Evolutionary conservation across 2,888 invertebrate species (phyloP), one percentile per base, ranked within the genome.

Genomic region (Lycia hirtaria): DNA sequence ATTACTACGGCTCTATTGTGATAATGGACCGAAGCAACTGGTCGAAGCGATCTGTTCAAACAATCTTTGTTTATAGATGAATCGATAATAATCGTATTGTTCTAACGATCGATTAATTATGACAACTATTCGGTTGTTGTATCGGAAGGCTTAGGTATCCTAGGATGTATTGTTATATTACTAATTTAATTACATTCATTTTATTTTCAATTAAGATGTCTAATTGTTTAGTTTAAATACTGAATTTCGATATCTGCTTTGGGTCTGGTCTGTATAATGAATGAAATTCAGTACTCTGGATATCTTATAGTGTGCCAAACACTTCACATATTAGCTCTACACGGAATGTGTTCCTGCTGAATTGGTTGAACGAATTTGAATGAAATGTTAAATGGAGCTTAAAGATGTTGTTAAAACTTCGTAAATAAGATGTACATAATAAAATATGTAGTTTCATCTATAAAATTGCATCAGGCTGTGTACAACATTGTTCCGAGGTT

Each of bases 61-160:
- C 74, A 78, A 71, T 74, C 53, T 64, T 68, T 80, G 75, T 78
- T 78, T 80, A 77, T 75, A 75, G 70, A 72, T 69, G 60, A 61
- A 68, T 64, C 64, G 67, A 71, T 72, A 67, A 68, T 63, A 72
- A 53, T 71, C 45, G 30, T 66, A 79, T 79, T 80, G 78, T 80
- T 73, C 68, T 35, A 68, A 69, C 58, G 68, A 69, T 68, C 64
- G 65, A 64, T 67, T 67, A 66, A 71, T 67, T 64, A 65, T 65
- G 58, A 65, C 67, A 67, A 68, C 63, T 37, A 66, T 64, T 67
- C 49, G 64, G 55, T 67, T 71, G 65, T 73, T 67, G 24, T 20
- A 54, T 41, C 37, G 5, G 12, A 37, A 17, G 14, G 14, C 15
- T 15, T 30, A 50, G 17, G 26, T 26, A 35, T 10, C 26, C 15